phyloP scores from a whole-genome alignment of 2,888 invertebrate species.

The Vannuccia rotundouncinata region DNA sequence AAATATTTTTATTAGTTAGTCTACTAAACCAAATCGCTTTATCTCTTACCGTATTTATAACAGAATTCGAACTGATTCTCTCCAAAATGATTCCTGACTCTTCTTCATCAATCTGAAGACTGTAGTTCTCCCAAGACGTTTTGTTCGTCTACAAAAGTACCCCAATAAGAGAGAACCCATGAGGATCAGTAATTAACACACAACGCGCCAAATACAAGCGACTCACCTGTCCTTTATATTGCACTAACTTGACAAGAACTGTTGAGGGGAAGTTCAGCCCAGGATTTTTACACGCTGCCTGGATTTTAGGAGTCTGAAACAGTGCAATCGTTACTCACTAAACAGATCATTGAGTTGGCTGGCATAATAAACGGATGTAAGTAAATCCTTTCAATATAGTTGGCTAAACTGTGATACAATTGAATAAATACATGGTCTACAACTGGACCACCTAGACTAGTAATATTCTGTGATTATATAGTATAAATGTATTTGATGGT shows the following conservation, averaged over 20 bases:
- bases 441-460: no score
- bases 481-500: no score
- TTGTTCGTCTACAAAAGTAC: not conserved
- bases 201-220: no score
- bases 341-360: no score
- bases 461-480: no score
- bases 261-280: not conserved
- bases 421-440: no score
- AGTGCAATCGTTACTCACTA: no score
- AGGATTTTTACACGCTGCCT: not conserved
- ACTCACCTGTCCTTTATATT: not conserved
- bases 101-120: not conserved
- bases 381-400: no score
- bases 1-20: no score
- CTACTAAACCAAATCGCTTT: no score
- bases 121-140: slow-evolving; percentile 7
- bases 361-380: no score
- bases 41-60: not conserved
- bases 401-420: not conserved
- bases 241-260: not conserved
- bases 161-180: not conserved
- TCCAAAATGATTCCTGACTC: slow-evolving; percentile 1
- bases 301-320: slow-evolving; percentile 2
- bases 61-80: not conserved
- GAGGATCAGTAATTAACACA: not conserved